Conservation (phyloP, 2,888 invertebrate species). For the Torymus texanus region DNA sequence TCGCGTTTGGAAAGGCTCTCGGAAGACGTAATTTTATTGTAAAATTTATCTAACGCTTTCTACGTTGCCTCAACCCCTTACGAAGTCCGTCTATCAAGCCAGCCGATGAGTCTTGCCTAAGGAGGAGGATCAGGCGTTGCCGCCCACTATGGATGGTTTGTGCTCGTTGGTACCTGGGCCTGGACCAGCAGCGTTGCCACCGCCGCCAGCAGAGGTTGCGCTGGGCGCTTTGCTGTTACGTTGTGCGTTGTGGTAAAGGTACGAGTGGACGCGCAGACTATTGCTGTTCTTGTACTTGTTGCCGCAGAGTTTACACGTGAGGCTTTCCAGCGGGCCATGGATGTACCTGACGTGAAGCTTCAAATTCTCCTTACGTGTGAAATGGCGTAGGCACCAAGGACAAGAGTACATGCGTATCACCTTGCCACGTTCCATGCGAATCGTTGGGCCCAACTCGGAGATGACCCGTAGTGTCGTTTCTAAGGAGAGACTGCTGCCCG, state of each 20-base stretch:
- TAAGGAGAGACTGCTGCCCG: slow-evolving; percentile 68
- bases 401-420: slow-evolving; percentile 73
- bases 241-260: slow-evolving; percentile 72
- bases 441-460: slow-evolving; percentile 72
- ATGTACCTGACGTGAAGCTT: slow-evolving; percentile 85
- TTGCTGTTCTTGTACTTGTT: slow-evolving; percentile 76
- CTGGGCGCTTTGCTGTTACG: slow-evolving; percentile 61
- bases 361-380: slow-evolving; percentile 77
- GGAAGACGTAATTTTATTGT: too few relatives aligned
- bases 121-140: slow-evolving; percentile 51
- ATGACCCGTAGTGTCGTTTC: slow-evolving; percentile 72
- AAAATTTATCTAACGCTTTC: too few relatives aligned
- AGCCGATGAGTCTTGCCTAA: slow-evolving; percentile 2
- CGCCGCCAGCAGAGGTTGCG: too few relatives aligned
- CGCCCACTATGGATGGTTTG: slow-evolving; percentile 49
- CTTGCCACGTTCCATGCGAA: slow-evolving; percentile 72
- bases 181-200: too few relatives aligned
- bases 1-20: too few relatives aligned
- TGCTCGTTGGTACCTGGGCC: slow-evolving; percentile 3
- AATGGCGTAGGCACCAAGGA: slow-evolving; percentile 73
- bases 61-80: too few relatives aligned
- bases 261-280: slow-evolving; percentile 73
- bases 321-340: slow-evolving; percentile 81
- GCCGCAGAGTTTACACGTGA: slow-evolving; percentile 83
- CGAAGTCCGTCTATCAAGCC: slow-evolving; percentile 4